A percentile compares a stretch with the other conserved stretches of the same genome.
phyloP scores from a whole-genome alignment of 1,140 invertebrate species.

The Pararge aegeria region DNA sequence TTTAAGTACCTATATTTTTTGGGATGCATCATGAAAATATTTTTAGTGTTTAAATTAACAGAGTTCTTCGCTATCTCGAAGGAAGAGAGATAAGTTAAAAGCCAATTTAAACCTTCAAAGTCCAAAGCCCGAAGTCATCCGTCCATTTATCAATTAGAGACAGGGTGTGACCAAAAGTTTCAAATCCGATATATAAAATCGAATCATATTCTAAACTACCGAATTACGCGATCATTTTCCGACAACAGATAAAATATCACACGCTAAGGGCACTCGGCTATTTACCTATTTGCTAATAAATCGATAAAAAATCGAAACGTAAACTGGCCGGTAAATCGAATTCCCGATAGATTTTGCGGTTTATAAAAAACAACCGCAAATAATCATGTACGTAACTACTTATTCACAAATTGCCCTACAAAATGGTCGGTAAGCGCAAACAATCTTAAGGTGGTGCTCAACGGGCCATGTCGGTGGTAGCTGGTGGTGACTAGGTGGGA shows the following conservation, averaged over 20 bases:
- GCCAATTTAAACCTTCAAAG: too few species aligned
- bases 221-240: constrained; percentile 6
- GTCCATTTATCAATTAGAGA: too few species aligned
- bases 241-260: background rate
- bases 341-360: constrained; percentile 29
- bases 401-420: constrained; percentile 34
- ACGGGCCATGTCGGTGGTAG: constrained; percentile 60
- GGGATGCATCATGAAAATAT: background rate
- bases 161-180: too few species aligned
- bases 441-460: constrained; percentile 38
- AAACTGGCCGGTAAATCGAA: constrained; percentile 35
- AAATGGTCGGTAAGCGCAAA: constrained; percentile 36
- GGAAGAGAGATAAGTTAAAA: too few species aligned
- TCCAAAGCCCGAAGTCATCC: too few species aligned
- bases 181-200: too few species aligned
- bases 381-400: constrained; percentile 30
- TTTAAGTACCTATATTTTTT: background rate
- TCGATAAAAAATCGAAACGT: constrained; percentile 26
- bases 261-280: too few species aligned
- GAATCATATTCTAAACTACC: too few species aligned
- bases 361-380: constrained; percentile 30
- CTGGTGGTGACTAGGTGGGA: constrained; percentile 28
- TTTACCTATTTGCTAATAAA: background rate
- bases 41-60: too few species aligned
- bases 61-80: too few species aligned